Evolutionary conservation across 1,140 invertebrate genomes (phyloP), one percentile per base, ranked within the genome.

Genomic region (Plectus sambesii): DNA sequence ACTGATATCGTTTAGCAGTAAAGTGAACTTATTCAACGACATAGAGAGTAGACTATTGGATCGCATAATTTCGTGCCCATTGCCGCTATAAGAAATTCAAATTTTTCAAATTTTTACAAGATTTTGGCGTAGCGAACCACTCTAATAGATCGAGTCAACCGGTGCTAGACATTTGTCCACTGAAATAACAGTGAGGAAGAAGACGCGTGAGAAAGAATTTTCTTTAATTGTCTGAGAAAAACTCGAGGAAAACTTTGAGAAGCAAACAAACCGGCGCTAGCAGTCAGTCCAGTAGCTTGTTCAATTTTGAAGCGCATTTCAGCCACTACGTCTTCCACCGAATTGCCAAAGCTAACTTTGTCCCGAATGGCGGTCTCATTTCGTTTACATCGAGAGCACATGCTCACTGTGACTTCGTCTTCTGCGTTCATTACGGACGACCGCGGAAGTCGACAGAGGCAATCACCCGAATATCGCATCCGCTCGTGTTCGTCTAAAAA

Each of bases 261-360:
- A 33, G 2, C 23, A 23, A 26, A 56, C 41, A 56, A 62, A 77
- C 79, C 79, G 53, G 79, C 79, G 74, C 77, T 79, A 12, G 76
- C 76, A 22, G 79, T 81, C 5, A 81, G 58, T 29, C 70, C 56
- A 2, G 78, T 80, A 38, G 56, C 63, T 47, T 73, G 69, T 45
- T 73, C 69, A 38, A 81, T 78, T 54, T 73, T 70, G 33, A 61
- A 58, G 47, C 79, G 62, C 51, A 81, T 75, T 60, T 79, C 76
- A 17, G 68, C 50, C 0, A 78, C 76, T 36, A 74, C 66, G 19
- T 47, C 54, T 15, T 60, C 59, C 37, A 46, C 22, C 41, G 39
- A 15, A 12, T 22, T 55, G 2, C 61, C 53, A 49, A 62, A 60
- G n/a, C 20, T 23, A 3, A 61, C 20, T 12, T 49, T 8, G 19